phyloP scores from a whole-genome alignment of 2,113 vertebrate genomes.

The Tringa solitaria region DNA sequence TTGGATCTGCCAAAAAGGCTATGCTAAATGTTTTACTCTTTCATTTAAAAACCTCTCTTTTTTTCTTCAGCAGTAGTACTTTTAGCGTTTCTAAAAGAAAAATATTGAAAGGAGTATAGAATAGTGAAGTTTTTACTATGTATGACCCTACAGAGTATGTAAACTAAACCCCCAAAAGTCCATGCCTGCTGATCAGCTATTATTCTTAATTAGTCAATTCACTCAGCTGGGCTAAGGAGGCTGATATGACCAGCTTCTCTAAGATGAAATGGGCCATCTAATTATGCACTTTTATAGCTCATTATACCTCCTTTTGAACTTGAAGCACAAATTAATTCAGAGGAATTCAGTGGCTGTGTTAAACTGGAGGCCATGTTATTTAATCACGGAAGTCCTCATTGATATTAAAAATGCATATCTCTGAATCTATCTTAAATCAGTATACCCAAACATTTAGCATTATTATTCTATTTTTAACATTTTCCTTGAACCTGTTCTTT shows the following conservation, averaged over 20 bases:
- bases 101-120: background rate
- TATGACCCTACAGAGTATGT: background rate
- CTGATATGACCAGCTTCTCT: background rate
- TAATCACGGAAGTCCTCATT: background rate
- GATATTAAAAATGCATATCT: background rate
- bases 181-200: background rate
- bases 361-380: background rate
- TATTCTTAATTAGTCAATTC: background rate
- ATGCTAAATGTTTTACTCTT: background rate
- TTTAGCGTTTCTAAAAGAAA: background rate
- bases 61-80: background rate
- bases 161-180: background rate
- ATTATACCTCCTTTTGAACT: conserved; percentile 16
- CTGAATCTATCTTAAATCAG: background rate
- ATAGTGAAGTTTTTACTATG: background rate
- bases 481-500: background rate
- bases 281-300: conserved; percentile 11
- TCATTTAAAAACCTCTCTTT: background rate
- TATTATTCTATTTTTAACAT: background rate
- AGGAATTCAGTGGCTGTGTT: background rate
- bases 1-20: background rate
- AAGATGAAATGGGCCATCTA: conserved; percentile 12
- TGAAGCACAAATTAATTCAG: conserved; percentile 3
- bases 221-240: background rate
- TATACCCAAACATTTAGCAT: background rate